Evolutionary conservation across 2,888 invertebrate species (phyloP).

Genomic region (Entomobrya multifasciata): DNA sequence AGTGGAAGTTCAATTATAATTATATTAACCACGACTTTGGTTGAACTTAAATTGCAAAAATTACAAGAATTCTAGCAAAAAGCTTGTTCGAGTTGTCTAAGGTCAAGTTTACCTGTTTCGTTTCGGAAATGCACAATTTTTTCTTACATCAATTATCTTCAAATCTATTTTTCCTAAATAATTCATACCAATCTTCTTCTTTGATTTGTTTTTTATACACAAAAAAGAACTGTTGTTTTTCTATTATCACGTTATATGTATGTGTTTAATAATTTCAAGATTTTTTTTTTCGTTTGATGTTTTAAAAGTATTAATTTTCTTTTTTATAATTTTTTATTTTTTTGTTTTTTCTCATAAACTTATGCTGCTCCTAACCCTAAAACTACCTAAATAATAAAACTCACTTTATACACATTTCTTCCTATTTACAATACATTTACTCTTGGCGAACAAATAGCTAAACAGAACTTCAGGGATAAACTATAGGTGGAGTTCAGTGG

Average conservation of each 20-base stretch:
- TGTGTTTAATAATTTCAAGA: slow-evolving; percentile 1
- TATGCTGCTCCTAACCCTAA: slow-evolving; percentile 7
- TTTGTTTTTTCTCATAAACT: slow-evolving; percentile 1
- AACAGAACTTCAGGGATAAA: slow-evolving; percentile 21
- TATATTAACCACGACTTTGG: not conserved
- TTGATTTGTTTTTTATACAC: not conserved
- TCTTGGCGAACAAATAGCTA: not conserved
- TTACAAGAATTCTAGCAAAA: slow-evolving; percentile 21
- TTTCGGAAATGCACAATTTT: not conserved
- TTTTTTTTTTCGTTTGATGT: not conserved
- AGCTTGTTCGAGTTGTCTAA: not conserved
- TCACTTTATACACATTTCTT: slow-evolving; percentile 21
- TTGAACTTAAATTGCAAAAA: slow-evolving; percentile 27
- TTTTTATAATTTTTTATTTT: not conserved
- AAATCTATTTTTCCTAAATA: too few relatives aligned
- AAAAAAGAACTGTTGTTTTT: not conserved
- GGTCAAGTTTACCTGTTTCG: not conserved
- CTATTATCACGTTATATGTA: not conserved
- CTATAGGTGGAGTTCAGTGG: not conserved
- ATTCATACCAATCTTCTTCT: too few relatives aligned
- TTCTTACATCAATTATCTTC: too few relatives aligned
- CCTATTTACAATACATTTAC: slow-evolving; percentile 10
- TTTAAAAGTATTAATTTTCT: slow-evolving; percentile 34
- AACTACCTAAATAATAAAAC: slow-evolving; percentile 3
- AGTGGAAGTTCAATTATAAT: too few relatives aligned